Base-by-base conservation (phyloP, 2,888 invertebrate species). In the Lepidocyrtinus sp. region DNA sequence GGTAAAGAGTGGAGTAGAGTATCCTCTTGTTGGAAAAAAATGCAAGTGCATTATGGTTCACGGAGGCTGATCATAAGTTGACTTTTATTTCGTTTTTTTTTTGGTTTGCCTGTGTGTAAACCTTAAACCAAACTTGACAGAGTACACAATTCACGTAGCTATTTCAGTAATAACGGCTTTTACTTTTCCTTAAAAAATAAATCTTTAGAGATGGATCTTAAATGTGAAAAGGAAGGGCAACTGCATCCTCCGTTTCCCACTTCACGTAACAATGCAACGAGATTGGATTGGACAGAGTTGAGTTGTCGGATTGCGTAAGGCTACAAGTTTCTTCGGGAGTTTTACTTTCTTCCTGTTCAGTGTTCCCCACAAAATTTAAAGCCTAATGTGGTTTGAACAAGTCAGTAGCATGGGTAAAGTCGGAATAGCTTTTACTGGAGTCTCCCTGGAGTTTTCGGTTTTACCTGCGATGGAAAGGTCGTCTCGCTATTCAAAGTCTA, bases 181-280 rank as follows among this genome's bases (percentile, higher is more conserved):
- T 59, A 22, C 67, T 67, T 67, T 74, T 74, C 59, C 65, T 72
- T 67, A 24, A 21, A 22, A 26, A 74, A 74, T 74, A 74, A 74
- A 74, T 74, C 74, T 74, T 55, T 1, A 0, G 15, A 67, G 26
- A 64, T 15, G 50, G 26, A 46, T 17, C 17, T 9, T 17, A 22
- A 55, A n/a, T 24, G 36, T 27, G 59, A 26, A 17, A 24, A 15
- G 25, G 7, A 45, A 15, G 9, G 67, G 24, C 62, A 27, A 2
- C 22, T 67, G 61, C 67, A 75, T 68, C 67, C 62, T 68, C 61
- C 68, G n/a, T n/a, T 26, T 55, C 46, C 67, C 24, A 55, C 59
- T 36, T 36, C 36, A 36, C 5, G 5, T 36, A 5, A 36, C 5
- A 36, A 7, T 36, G 36, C 36, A 36, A 7, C 12, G 36, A 5